Base-by-base conservation (phyloP, 2,888 invertebrate genomes). In the Metacarcinus magister region DNA sequence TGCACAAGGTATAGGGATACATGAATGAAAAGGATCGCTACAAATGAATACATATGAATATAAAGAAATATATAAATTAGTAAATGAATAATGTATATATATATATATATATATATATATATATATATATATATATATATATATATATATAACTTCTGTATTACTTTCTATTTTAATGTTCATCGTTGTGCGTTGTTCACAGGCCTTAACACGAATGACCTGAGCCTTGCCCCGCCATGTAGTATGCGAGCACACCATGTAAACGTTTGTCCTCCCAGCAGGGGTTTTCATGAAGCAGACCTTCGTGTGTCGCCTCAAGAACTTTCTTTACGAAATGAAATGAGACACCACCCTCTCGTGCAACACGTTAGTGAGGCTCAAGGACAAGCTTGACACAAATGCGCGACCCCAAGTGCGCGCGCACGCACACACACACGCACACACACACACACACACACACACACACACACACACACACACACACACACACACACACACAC, bases 401-500 rank as follows among this genome's bases (percentile, higher is more conserved):
- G 54, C 16, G 54, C 54, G 54, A 13, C 16, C 54, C 54, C 91
- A 44, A 8, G 23, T 43, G 39, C 91, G 39, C 91, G 39, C 91
- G 39, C 91, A 91, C 91, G 39, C 91, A 91, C 91, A 91, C 91
- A 91, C 91, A 91, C 91, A 91, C 91, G 39, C 91, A 91, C 91
- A 91, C 91, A 91, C 91, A 91, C 91, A 91, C 91, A 91, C 91
- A 91, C 91, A 91, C 91, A 91, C 91, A 91, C 91, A 91, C 91
- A 91, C 91, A 91, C 91, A 91, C 91, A 91, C 91, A 91, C 87
- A 91, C 91, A 91, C 91, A 91, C 91, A 91, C 91, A 91, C 43
- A 91, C 43, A 91, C 43, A 91, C 43, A 91, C 43, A 91, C 43
- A 91, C 43, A 91, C 39, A 91, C 39, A 91, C 48, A 48, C 48